A percentile compares a stretch with the other conserved stretches of the same genome.
These are phyloP conservation scores for Microcebus lehilahytsara DNA, from an alignment of 2,113 vertebrate genomes.

Conservation along the genomic window DNA sequence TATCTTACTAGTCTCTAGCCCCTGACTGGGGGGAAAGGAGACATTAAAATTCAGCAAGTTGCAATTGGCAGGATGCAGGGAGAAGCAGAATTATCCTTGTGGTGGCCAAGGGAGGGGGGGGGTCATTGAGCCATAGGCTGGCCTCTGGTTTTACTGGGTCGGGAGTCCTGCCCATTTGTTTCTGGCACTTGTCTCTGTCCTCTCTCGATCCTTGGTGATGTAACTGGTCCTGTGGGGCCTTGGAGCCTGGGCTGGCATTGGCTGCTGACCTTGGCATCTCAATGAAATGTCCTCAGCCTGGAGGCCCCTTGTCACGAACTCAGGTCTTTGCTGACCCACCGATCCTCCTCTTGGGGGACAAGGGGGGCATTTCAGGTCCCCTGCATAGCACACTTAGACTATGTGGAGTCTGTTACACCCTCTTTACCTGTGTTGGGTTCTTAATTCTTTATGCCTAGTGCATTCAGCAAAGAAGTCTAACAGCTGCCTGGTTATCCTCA, in stretches of 20 bases:
- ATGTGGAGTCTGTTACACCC: fast-evolving
- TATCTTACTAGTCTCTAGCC: not conserved
- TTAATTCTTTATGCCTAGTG: not conserved
- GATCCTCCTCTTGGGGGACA: not conserved
- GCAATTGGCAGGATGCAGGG: no score
- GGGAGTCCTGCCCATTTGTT: not conserved
- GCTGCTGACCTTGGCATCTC: not conserved
- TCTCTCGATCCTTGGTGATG: not conserved
- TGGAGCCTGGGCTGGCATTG: not conserved
- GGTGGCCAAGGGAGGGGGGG: not conserved
- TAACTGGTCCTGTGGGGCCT: not conserved
- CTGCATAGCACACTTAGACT: no score
- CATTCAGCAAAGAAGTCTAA: not conserved
- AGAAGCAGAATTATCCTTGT: not conserved
- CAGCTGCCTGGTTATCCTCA: not conserved
- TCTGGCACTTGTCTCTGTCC: not conserved
- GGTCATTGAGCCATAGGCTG: not conserved
- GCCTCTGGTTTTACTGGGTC: not conserved
- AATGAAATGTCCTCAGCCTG: fast-evolving
- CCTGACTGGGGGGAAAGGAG: not conserved
- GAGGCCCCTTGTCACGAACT: not conserved
- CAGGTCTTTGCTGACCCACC: not conserved
- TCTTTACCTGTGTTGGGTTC: not conserved
- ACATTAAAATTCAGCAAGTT: not conserved
- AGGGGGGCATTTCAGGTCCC: not conserved